Evolutionary conservation across 2,888 invertebrate genomes (phyloP).

Genomic region (Xestia ashworthii): DNA sequence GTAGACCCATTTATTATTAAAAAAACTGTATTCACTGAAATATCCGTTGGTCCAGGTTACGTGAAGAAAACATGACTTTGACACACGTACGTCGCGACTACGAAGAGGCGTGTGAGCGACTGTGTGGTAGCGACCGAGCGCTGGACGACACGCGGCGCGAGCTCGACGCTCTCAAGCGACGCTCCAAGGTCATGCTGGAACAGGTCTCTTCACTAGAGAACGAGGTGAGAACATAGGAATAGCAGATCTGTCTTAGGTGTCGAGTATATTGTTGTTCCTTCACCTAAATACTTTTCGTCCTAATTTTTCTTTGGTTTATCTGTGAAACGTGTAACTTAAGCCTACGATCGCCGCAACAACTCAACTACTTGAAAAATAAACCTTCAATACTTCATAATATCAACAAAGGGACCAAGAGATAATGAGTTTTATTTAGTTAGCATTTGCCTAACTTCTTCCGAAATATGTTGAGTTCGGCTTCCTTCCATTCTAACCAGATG

Average conservation of each 20-base stretch:
- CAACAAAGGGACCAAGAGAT: background rate
- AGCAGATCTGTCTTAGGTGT: too few species aligned
- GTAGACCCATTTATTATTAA: too few species aligned
- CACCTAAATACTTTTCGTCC: background rate
- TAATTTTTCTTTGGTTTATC: background rate
- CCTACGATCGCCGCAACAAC: background rate
- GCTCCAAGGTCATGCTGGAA: conserved; percentile 68
- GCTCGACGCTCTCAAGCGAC: conserved; percentile 71
- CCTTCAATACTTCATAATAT: background rate
- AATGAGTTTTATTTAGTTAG: background rate
- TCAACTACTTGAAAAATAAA: background rate
- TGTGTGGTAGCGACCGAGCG: conserved; percentile 75
- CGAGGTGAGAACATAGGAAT: conserved; percentile 73
- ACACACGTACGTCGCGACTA: conserved; percentile 79
- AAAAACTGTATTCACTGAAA: background rate
- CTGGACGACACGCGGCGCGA: conserved; percentile 76
- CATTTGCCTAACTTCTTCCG: background rate
- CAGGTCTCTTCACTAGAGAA: conserved; percentile 75
- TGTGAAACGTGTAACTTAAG: background rate
- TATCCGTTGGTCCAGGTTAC: conserved; percentile 73
- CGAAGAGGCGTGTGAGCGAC: conserved; percentile 83
- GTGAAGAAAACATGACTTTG: conserved; percentile 82
- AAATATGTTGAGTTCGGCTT: background rate
- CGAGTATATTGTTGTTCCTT: background rate
- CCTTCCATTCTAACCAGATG: background rate